Evolutionary conservation across 2,797 vertebrate genomes (phyloP), one percentile per base, ranked within the genome.

Genomic region (Chrosomus eos): DNA sequence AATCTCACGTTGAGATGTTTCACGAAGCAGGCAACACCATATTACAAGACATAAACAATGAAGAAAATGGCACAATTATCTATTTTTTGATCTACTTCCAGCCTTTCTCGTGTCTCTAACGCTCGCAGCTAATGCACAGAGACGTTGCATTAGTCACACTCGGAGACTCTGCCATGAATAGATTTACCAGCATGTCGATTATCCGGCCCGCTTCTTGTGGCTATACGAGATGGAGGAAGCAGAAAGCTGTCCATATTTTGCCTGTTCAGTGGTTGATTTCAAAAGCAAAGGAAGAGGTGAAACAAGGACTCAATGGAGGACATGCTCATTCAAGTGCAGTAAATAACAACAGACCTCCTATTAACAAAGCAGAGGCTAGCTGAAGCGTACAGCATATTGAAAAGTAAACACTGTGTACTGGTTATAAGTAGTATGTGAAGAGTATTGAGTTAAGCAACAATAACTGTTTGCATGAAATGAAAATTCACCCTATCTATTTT

Each of bases 101-200:
- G 80, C 16, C n/a, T 72, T 51, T 82, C 51, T 19, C 5, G 13
- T 73, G 38, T 45, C 11, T 58, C 33, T 60, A 36, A 48, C 43
- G 8, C 28, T 70, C 67, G 23, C n/a, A 18, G 55, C 40, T 73
- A 73, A 62, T 62, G 53, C 80, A 45, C 36, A 82, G 55, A 62
- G 53, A 48, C 1, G 6, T 5, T 72, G 55, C 28, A 62, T 82
- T 73, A 72, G 68, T 72, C 68, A 82, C 68, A 72, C 67, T 38
- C 10, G 21, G 51, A 81, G 53, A 60, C 36, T 60, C 36, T 11
- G 68, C 53, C 28, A 16, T 82, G 81, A 66, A 75, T 74, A 74
- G 58, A 82, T 82, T 38, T 82, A 66, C 71, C 40, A 82, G 43
- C 58, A 82, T 64, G 58, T 31, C 0, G 13, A 68, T 51, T 80